Conservation (phyloP, 2,888 invertebrate species). For the Megastigmus dorsalis region DNA sequence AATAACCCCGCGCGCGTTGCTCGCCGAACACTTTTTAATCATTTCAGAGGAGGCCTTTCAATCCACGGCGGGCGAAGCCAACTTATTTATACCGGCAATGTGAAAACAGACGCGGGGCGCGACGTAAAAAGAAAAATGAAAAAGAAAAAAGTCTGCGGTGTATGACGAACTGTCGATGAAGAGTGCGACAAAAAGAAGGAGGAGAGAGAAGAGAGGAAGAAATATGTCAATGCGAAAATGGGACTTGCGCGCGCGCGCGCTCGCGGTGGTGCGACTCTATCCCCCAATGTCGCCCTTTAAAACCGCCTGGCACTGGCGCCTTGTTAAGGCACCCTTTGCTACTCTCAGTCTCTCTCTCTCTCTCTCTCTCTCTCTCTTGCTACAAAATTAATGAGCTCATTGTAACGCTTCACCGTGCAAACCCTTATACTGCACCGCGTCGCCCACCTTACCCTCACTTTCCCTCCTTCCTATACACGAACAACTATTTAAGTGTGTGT, state of each 20-base stretch:
- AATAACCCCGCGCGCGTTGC: too few species aligned
- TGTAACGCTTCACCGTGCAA: slow-evolving; percentile 71
- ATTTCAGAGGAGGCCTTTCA: too few species aligned
- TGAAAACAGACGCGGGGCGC: too few species aligned
- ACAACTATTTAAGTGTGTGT: background rate
- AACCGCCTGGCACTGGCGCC: slow-evolving; percentile 66
- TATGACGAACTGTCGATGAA: slow-evolving; percentile 22
- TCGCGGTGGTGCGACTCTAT: slow-evolving; percentile 56
- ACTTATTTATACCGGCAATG: too few species aligned
- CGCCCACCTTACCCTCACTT: slow-evolving; percentile 26
- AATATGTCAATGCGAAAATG: slow-evolving; percentile 40
- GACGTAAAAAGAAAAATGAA: background rate
- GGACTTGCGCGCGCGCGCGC: slow-evolving; percentile 43
- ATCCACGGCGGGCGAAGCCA: too few species aligned
- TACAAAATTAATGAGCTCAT: slow-evolving; percentile 73
- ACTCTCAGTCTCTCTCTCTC: slow-evolving; percentile 35
- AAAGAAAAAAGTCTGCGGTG: background rate
- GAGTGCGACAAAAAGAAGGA: background rate
- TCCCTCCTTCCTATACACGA: background rate
- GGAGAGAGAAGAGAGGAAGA: slow-evolving; percentile 3
- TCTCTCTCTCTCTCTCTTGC: slow-evolving; percentile 56
- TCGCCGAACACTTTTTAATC: too few species aligned
- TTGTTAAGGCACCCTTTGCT: slow-evolving; percentile 70
- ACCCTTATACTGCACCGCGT: slow-evolving; percentile 65
- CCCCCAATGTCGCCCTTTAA: slow-evolving; percentile 70